A percentile compares a stretch with the other conserved stretches of the same genome.
Conservation (phyloP, 2,797 vertebrate species). For the Pampus argenteus region DNA sequence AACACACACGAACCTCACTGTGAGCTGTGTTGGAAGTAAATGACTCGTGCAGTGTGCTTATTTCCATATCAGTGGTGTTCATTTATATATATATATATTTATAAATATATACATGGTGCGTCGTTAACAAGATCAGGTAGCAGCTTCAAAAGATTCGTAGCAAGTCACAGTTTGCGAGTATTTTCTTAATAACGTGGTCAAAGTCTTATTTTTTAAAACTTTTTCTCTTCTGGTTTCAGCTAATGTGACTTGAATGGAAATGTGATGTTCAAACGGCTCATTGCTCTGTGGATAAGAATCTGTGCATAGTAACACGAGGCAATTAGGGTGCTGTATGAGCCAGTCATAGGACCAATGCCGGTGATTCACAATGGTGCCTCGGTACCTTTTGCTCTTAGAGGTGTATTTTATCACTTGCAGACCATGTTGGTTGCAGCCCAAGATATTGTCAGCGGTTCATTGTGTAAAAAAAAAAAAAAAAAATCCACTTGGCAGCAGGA, state of each 20-base stretch:
- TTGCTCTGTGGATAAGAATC: constrained; percentile 53
- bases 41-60: constrained; percentile 24
- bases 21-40: constrained; percentile 56
- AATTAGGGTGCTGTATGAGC: constrained; percentile 73
- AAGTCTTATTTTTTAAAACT: constrained; percentile 1
- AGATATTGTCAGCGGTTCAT: constrained; percentile 64
- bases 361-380: constrained; percentile 65
- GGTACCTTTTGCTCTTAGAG: constrained; percentile 63
- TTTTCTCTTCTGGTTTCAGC: constrained; percentile 16
- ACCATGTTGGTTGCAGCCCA: constrained; percentile 61
- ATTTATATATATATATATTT: constrained; percentile 54
- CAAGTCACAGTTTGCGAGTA: constrained; percentile 19
- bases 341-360: constrained; percentile 66
- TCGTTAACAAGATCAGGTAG: constrained; percentile 38
- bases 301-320: constrained; percentile 49
- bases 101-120: background rate
- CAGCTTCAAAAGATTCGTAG: constrained; percentile 30
- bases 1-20: constrained; percentile 55
- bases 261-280: constrained; percentile 29
- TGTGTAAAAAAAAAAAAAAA: too few species aligned
- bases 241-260: constrained; percentile 57
- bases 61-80: constrained; percentile 59
- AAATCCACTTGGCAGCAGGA: constrained; percentile 52
- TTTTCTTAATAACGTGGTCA: constrained; percentile 44
- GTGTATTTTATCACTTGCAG: constrained; percentile 71